Percentiles rank a stretch among this genome's conserved stretches.
Evolutionary conservation across 2,113 vertebrate species (phyloP).

Genomic region (Corythoichthys intestinalis): DNA sequence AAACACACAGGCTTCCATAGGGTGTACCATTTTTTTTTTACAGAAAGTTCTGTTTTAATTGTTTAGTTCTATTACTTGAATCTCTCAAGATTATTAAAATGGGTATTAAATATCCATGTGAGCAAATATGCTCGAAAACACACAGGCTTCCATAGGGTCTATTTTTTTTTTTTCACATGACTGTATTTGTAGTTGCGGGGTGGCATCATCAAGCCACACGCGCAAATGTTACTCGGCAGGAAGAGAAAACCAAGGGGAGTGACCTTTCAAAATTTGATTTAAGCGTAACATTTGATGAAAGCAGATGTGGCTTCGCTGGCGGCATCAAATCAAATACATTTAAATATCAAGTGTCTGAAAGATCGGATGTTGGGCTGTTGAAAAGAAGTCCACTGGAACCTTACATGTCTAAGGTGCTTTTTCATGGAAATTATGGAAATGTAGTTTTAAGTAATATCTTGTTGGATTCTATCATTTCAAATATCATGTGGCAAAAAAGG

Average conservation of each 20-base stretch:
- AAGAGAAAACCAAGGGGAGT: constrained; percentile 4
- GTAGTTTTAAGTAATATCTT: no score
- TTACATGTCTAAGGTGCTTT: not conserved
- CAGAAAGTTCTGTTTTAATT: no score
- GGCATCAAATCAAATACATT: not conserved
- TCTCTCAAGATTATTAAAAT: no score
- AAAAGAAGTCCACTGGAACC: not conserved
- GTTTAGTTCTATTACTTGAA: no score
- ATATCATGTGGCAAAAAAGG: no score
- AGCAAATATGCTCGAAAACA: no score
- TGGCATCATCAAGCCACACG: constrained; percentile 5
- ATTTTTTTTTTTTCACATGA: no score
- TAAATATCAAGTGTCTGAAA: not conserved
- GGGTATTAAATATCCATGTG: no score
- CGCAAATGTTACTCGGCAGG: constrained; percentile 38
- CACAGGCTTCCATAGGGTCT: no score
- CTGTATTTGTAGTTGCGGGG: constrained; percentile 9
- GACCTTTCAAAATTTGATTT: constrained; percentile 33
- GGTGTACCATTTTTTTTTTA: no score
- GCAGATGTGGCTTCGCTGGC: not conserved
- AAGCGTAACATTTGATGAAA: constrained; percentile 1
- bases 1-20: no score
- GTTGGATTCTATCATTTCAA: no score
- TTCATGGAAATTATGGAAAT: not conserved
- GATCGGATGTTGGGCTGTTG: not conserved